Base-by-base conservation (phyloP, 2,797 vertebrate genomes). In the Arnoldichthys spilopterus region DNA sequence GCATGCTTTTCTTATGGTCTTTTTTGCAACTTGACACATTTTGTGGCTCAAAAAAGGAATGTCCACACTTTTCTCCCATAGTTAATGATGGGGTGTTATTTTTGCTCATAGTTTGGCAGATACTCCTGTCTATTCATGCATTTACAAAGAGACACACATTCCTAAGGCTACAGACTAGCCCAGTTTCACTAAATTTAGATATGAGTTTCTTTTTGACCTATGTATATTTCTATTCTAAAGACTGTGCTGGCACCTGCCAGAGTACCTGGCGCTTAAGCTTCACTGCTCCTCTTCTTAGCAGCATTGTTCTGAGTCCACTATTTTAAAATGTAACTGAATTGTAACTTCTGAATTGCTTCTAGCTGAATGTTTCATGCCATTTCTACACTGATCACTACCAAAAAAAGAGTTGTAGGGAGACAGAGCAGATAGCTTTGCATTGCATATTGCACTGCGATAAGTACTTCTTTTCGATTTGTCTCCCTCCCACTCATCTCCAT, bases 381-480 rank as follows among this genome's bases (percentile, higher is more conserved):
- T 74, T 74, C 49, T 26, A 28, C 40, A 22, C n/a, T 13, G 34
- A 47, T 75, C 22, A 45, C 40, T 76, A 18, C 30, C 20, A 30
- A 77, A 77, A 72, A 43, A 26, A 34, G 8, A 47, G 13, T 32
- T 51, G 20, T 51, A 51, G 20, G 16, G 20, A 20, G 49, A 4
- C 28, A 20, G 26, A 70, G 45, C 47, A 80, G 56, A 74, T 80
- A 43, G 47, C 15, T 51, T 34, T 62, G 30, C 59, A 18, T 62
- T 67, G 66, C 22, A 53, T 37, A 64, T 70, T 54, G 34, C 51
- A 16, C 40, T 43, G 58, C 1, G 2, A 49, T 81, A 69, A 26
- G 28, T 80, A 73, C 75, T 56, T 43, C 34, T 56, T 68, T n/a
- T 67, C 58, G 54, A 73, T 79, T 80, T 67, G 53, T 79, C 75